Conservation (phyloP, 2,797 vertebrate genomes). For the Neopelma chrysocephalum region DNA sequence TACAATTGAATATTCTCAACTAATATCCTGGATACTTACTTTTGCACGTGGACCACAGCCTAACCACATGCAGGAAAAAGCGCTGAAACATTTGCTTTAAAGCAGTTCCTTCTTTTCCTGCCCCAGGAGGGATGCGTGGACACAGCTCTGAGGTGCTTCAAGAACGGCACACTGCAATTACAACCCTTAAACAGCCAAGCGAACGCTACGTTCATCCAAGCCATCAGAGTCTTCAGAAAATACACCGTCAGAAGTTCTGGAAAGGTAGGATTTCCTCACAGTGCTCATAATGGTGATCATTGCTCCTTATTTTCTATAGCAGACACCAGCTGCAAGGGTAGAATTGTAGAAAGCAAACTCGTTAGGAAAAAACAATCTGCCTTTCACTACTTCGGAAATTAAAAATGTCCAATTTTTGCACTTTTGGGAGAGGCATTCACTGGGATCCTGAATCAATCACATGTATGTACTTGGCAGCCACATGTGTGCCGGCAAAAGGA, state of each 20-base stretch:
- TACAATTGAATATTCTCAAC: not conserved
- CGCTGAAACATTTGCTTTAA: not conserved
- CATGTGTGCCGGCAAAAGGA: not conserved
- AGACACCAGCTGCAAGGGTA: not conserved
- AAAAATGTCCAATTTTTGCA: not conserved
- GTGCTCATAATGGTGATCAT: rapidly evolving
- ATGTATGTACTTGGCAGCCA: not conserved
- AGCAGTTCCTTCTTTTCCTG: slow-evolving; percentile 9
- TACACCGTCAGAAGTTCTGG: not conserved
- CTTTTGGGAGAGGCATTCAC: not conserved
- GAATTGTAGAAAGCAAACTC: not conserved
- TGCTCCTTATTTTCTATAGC: not conserved
- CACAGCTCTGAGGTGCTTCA: slow-evolving; percentile 72
- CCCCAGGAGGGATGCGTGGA: slow-evolving; percentile 66
- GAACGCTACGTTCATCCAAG: not conserved
- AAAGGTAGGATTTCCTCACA: slow-evolving; percentile 37
- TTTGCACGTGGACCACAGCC: not conserved
- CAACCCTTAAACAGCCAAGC: slow-evolving; percentile 15
- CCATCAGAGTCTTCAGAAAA: slow-evolving; percentile 11
- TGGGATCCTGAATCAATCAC: not conserved
- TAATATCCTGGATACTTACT: not conserved
- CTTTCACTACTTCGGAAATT: not conserved
- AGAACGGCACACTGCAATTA: slow-evolving; percentile 43
- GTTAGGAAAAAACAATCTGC: not conserved
- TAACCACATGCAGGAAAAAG: not conserved